Base-by-base conservation (phyloP, 2,797 vertebrate species). In the Trachops cirrhosus region DNA sequence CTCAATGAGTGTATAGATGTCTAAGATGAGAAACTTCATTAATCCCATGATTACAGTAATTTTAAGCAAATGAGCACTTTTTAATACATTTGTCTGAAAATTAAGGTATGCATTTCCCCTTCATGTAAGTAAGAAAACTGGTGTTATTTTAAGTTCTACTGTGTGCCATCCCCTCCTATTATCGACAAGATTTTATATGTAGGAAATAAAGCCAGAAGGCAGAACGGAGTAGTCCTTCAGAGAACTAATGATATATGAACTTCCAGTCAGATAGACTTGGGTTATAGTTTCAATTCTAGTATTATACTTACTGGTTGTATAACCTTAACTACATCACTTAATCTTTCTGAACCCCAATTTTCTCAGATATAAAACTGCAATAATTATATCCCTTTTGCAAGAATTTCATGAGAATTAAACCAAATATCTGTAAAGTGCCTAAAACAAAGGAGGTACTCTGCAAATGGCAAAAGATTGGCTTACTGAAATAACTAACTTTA, bases 301-400 rank as follows among this genome's bases (percentile, higher is more conserved):
- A n/a, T 32, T 89, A 14, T 8, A n/a, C 32, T 89, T 75, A 89
- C 3, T 62, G 44, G 24, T 68, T 90, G 9, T 57, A 18, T 54
- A 82, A 44, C 5, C 59, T 90, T 50, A 70, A 39, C 21, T 44
- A 62, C 21, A 80, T 1, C 29, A 86, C 59, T 77, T 62, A 80
- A 68, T 84, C 73, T 70, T 79, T 92, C 52, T 89, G 9, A 86
- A 80, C 70, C 24, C 86, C 48, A 88, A 46, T 88, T 95, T 95
- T 78, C 19, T 95, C 75, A 82, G 82, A 85, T 79, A 57, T 97
- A 97, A 97, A 96, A 75, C 19, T 89, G 74, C 54, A 85, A 96
- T 71, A 86, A 96, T 88, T 37, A 91, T 75, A 29, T 32, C 59
- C 2, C 62, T 90, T 68, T 59, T 91, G 84, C 74, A 93, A 90